Evolutionary conservation across 2,888 invertebrate genomes (phyloP), one percentile per base, ranked within the genome.

Genomic region (Phaedon cochleariae): DNA sequence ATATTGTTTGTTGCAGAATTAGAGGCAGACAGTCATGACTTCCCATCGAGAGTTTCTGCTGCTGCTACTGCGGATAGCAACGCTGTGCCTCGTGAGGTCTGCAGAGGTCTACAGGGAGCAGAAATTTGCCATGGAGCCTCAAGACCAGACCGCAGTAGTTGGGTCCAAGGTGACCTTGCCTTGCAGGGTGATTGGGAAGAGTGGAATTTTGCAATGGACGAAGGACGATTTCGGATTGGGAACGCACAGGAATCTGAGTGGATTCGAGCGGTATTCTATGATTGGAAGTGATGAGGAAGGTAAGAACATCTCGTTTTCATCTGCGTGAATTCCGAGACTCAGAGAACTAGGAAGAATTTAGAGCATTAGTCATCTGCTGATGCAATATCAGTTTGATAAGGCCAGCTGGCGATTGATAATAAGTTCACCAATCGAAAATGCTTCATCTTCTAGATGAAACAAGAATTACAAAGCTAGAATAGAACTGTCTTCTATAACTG

Each of bases 151-250:
- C 29, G 96, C 95, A 4, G 92, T 95, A 55, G 91, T 94, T 52
- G 96, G 96, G 12, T 92, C 93, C 59, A 89, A 93, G 65, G 94
- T 96, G 46, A 94, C 96, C 10, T 85, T 97, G 63, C 95, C 96
- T 3, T 98, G 97, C 83, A 87, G 94, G 45, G 95, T 97, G 21
- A 91, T 94, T 81, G 90, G 93, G 80, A 95, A 96, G 82, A 89
- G 89, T 49, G 98, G 98, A 0, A 90, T 92, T 59, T 87, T 98
- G 59, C 98, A 98, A 83, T 98, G 98, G 98, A 97, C 97, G 64
- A 95, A 96, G 80, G 96, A 97, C 79, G 97, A 96, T 80, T 98
- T 97, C 79, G 98, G 97, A 0, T 87, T 98, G 31, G 98, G 98
- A 1, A 90, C 93, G 0, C 94, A 96, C 79, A 87, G 97, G 72